A percentile compares a stretch with the other conserved stretches of the same genome.
phyloP scores from a whole-genome alignment of 1,140 invertebrate genomes.

The Carposina sasakii region DNA sequence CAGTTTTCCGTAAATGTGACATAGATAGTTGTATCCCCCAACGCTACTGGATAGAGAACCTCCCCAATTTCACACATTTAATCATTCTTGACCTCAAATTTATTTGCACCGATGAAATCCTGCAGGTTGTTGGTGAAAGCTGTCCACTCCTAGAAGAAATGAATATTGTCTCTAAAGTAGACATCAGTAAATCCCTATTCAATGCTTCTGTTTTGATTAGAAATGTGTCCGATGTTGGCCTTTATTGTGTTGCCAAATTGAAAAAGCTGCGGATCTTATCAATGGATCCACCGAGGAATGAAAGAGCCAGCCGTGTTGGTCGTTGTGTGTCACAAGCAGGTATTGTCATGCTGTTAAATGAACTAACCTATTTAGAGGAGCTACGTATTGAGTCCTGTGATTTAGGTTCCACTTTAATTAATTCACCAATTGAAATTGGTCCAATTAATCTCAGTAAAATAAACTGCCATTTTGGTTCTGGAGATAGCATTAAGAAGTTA shows the following conservation, averaged over 20 bases:
- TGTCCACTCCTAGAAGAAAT: conserved; percentile 68
- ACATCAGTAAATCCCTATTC: conserved; percentile 60
- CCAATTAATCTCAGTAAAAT: conserved; percentile 60
- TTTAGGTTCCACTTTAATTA: conserved; percentile 62
- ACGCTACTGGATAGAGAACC: conserved; percentile 57
- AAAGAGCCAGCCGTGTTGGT: conserved; percentile 48
- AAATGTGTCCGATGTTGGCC: conserved; percentile 63
- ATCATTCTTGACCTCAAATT: conserved; percentile 68
- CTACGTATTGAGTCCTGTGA: conserved; percentile 66
- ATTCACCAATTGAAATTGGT: conserved; percentile 43
- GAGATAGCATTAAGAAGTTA: conserved; percentile 56
- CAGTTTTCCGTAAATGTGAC: conserved; percentile 60
- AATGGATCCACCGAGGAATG: conserved; percentile 66
- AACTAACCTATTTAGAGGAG: conserved; percentile 61
- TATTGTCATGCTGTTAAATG: conserved; percentile 57
- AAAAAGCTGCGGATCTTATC: conserved; percentile 55
- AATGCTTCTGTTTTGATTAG: conserved; percentile 66
- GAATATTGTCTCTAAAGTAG: conserved; percentile 70
- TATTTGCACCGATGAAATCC: conserved; percentile 72
- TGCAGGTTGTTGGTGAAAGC: conserved; percentile 61
- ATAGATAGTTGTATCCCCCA: conserved; percentile 61
- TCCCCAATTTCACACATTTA: conserved; percentile 53
- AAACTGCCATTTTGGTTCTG: conserved; percentile 62
- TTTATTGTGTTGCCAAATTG: conserved; percentile 48
- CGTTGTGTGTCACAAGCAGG: conserved; percentile 63